Evolutionary conservation across 2,113 vertebrate genomes (phyloP).

Genomic region (Zingel zingel): DNA sequence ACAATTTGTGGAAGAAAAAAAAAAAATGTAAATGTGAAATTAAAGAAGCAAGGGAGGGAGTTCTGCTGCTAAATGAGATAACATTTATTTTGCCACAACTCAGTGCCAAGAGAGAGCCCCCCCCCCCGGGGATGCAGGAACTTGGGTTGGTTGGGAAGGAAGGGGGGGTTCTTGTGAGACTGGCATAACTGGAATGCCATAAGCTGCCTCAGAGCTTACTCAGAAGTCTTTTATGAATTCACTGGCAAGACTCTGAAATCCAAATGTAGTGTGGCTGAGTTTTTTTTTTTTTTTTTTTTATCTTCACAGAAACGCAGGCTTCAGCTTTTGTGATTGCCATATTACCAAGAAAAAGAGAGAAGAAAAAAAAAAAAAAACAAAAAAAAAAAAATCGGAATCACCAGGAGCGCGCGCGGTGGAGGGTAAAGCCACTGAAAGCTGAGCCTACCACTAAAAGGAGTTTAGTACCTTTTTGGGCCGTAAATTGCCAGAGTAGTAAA

Average conservation of each 20-base stretch:
- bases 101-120: conserved; percentile 31
- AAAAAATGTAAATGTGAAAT: not conserved
- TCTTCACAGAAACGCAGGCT: conserved; percentile 56
- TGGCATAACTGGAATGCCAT: conserved; percentile 62
- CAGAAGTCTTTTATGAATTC: conserved; percentile 69
- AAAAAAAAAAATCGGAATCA: not conserved
- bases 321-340: conserved; percentile 38
- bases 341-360: conserved; percentile 11
- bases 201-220: conserved; percentile 65
- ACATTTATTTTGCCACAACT: not conserved
- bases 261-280: conserved; percentile 53
- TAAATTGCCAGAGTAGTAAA: not conserved
- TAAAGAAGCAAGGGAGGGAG: conserved; percentile 1
- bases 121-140: conserved; percentile 31
- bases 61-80: conserved; percentile 16
- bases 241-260: conserved; percentile 70
- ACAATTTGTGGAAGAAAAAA: conserved; percentile 10
- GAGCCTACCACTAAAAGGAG: not conserved
- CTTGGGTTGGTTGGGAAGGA: not conserved
- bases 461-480: not conserved
- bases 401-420: not conserved
- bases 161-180: conserved; percentile 13
- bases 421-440: not conserved
- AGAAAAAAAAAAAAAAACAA: not conserved
- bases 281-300: conserved; percentile 34